These are phyloP conservation scores for Vesta saturnalis DNA, from an alignment of 2,888 invertebrate genomes.

Conservation along the genomic window DNA sequence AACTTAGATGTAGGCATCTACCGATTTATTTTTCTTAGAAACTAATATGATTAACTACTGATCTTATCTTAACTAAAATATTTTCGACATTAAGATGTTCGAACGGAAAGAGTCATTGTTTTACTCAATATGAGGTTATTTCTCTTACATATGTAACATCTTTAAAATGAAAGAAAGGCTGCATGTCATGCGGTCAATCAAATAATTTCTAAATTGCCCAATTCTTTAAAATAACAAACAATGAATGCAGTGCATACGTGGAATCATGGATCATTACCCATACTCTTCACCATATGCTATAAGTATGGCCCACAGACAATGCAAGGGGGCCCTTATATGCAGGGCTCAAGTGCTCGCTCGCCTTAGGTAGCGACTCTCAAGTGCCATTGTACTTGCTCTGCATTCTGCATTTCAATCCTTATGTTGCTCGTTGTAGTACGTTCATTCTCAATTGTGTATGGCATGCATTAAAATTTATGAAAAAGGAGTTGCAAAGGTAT, in stretches of 20 bases:
- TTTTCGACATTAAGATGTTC: too few relatives aligned
- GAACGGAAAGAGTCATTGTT: too few relatives aligned
- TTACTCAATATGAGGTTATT: neutral
- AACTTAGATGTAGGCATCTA: too few relatives aligned
- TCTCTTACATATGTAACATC: neutral
- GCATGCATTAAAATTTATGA: conserved; percentile 33
- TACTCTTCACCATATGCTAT: conserved; percentile 38
- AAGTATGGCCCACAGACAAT: conserved; percentile 37
- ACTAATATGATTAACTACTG: too few relatives aligned
- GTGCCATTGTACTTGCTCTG: conserved; percentile 43
- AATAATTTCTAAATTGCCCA: conserved; percentile 23
- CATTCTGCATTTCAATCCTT: conserved; percentile 40
- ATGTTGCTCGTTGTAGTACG: conserved; percentile 36
- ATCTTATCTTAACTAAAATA: too few relatives aligned
- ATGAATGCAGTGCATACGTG: conserved; percentile 30
- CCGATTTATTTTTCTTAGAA: too few relatives aligned
- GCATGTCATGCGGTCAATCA: conserved; percentile 12
- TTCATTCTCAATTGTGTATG: conserved; percentile 39
- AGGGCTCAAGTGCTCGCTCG: conserved; percentile 43
- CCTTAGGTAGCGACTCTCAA: conserved; percentile 53
- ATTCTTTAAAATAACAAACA: conserved; percentile 37
- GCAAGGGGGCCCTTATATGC: conserved; percentile 34
- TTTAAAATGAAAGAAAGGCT: neutral
- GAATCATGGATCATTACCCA: conserved; percentile 39
- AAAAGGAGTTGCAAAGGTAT: conserved; percentile 33